Evolutionary conservation across 2,113 vertebrate species (phyloP).

Genomic region (Uria lomvia): DNA sequence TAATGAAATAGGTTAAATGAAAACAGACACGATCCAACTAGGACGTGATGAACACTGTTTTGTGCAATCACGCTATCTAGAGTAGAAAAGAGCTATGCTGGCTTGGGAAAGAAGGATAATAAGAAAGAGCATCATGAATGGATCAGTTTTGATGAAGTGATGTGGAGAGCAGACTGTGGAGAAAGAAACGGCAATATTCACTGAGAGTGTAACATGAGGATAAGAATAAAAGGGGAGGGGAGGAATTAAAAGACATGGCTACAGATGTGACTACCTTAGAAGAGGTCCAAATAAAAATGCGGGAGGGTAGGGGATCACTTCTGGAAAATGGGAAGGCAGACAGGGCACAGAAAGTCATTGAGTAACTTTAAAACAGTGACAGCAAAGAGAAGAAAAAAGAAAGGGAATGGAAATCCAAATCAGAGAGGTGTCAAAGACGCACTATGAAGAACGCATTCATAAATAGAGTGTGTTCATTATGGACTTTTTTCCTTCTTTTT

Average conservation of each 20-base stretch:
- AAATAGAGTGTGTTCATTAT: background rate
- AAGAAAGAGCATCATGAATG: background rate
- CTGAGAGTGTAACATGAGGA: background rate
- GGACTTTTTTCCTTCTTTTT: background rate
- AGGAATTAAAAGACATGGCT: background rate
- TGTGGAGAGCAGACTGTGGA: background rate
- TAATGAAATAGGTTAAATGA: background rate
- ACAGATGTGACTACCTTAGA: background rate
- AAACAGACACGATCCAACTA: background rate
- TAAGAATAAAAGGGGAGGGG: background rate
- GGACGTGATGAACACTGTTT: background rate
- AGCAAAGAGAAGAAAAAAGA: background rate
- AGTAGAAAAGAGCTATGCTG: background rate
- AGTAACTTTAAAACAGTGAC: background rate
- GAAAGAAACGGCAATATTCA: background rate
- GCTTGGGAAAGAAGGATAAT: background rate
- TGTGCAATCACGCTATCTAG: background rate
- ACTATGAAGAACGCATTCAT: background rate
- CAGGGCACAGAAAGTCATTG: background rate
- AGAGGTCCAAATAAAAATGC: background rate
- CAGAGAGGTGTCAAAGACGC: fast-evolving
- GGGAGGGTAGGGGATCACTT: background rate
- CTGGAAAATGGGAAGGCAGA: background rate
- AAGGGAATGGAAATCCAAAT: background rate
- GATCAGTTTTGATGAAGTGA: background rate